Evolutionary conservation across 2,888 invertebrate genomes (phyloP).

Genomic region (Argyra leucocephala): DNA sequence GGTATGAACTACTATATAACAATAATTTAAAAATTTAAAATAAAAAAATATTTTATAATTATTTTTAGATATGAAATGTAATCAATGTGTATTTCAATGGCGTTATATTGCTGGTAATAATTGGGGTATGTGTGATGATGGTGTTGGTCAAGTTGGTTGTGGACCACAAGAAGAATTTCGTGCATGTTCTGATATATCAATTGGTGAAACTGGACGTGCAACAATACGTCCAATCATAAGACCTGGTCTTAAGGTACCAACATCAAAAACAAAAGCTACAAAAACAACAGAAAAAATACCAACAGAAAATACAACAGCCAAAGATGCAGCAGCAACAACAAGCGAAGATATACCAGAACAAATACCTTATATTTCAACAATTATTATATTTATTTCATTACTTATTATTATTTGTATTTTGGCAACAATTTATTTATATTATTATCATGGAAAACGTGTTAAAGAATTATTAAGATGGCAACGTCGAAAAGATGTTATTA

Average conservation of each 20-base stretch:
- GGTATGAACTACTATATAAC: background rate
- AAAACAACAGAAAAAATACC: conserved; percentile 24
- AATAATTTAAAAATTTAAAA: background rate
- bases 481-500: conserved; percentile 25
- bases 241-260: conserved; percentile 32
- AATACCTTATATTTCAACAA: conserved; percentile 45
- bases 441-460: conserved; percentile 61
- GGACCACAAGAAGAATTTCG: conserved; percentile 84
- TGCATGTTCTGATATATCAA: conserved; percentile 71
- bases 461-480: conserved; percentile 53
- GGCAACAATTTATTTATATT: conserved; percentile 62
- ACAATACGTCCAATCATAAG: conserved; percentile 40
- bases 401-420: conserved; percentile 56
- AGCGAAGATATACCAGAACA: conserved; percentile 30
- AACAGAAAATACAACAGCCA: conserved; percentile 22
- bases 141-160: conserved; percentile 71
- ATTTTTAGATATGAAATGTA: conserved; percentile 58
- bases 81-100: conserved; percentile 82
- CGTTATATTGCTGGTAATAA: conserved; percentile 78
- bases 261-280: conserved; percentile 29
- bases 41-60: conserved; percentile 12
- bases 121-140: conserved; percentile 67
- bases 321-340: conserved; percentile 23
- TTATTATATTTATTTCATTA: conserved; percentile 57
- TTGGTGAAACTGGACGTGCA: conserved; percentile 48